Base-by-base conservation (phyloP, 2,797 vertebrate genomes). In the Eutrigla gurnardus region DNA sequence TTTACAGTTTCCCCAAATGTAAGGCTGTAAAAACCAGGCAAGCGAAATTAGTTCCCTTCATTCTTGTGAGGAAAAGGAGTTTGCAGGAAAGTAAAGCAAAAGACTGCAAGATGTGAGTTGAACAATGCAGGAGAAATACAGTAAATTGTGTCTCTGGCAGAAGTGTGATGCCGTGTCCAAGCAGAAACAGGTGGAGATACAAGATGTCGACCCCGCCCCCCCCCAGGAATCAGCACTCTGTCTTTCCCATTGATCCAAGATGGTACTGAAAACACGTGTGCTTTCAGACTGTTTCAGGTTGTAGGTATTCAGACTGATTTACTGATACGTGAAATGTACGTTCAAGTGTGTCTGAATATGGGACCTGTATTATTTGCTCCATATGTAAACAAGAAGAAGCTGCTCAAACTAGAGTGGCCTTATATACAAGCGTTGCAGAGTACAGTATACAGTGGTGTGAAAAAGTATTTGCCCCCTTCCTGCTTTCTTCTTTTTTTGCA, bases 201-300 rank as follows among this genome's bases (percentile, higher is more conserved):
- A 43, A 49, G 70, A 54, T 45, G 32, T 35, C 2, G 5, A 6
- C 14, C 4, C 53, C n/a, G n/a, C 39, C 36, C 43, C 13, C 57
- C 37, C 46, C 7, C 9, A 45, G 35, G 39, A 33, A 57, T 62
- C 18, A n/a, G 15, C 7, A 32, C 50, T 49, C 15, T 45, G 32
- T 78, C 25, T 73, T 71, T 32, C 3, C 12, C 32, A 35, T 61
- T 7, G 13, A 65, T 77, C 15, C 37, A 65, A 43, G 15, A 42
- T 18, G 25, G 10, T 57, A 54, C 61, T 45, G 39, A 14, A n/a
- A 40, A 49, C 25, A n/a, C 13, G 0, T 64, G 5, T 18, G 14
- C 17, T 65, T 79, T 65, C 18, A 35, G 2, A 35, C 57, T 50
- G 15, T 53, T 53, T 66, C 18, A 45, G n/a, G n/a, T 25, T 68